These are phyloP conservation scores for Drosophila seclusa DNA, from an alignment of 2,888 invertebrate species.

Conservation along the genomic window DNA sequence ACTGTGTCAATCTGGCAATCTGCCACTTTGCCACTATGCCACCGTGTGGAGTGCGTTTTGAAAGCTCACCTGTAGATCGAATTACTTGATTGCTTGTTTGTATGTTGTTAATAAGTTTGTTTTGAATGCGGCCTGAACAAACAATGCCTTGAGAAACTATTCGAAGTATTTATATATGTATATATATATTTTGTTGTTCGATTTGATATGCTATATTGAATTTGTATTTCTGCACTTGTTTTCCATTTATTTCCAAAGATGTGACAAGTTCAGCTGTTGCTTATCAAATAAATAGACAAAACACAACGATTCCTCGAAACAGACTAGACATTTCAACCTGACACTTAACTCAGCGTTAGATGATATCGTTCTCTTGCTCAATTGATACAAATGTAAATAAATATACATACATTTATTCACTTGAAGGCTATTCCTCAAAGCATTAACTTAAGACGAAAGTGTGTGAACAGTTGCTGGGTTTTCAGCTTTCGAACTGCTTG, in stretches of 20 bases:
- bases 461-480: accelerated
- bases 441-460: not conserved
- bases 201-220: not conserved
- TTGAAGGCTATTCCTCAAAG: not conserved
- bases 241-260: slow-evolving; percentile 44
- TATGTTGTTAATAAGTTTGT: slow-evolving; percentile 7
- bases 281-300: slow-evolving; percentile 50
- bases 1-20: slow-evolving; percentile 31
- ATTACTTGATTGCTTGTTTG: slow-evolving; percentile 40
- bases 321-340: slow-evolving; percentile 55
- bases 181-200: slow-evolving; percentile 18
- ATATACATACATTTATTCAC: not conserved
- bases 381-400: not conserved
- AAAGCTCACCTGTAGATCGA: slow-evolving; percentile 56
- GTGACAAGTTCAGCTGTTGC: slow-evolving; percentile 52
- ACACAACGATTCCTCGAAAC: slow-evolving; percentile 41
- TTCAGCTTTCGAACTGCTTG: not conserved
- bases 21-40: slow-evolving; percentile 24
- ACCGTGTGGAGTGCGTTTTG: slow-evolving; percentile 3
- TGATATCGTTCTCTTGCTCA: slow-evolving; percentile 1
- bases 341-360: slow-evolving; percentile 50
- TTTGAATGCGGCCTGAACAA: slow-evolving; percentile 60
- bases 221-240: slow-evolving; percentile 30
- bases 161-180: slow-evolving; percentile 52
- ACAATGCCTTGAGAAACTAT: slow-evolving; percentile 51